Percentiles rank a stretch among this genome's conserved stretches.
phyloP scores from a whole-genome alignment of 2,888 invertebrate species.

The Dryocosmus kuriphilus region DNA sequence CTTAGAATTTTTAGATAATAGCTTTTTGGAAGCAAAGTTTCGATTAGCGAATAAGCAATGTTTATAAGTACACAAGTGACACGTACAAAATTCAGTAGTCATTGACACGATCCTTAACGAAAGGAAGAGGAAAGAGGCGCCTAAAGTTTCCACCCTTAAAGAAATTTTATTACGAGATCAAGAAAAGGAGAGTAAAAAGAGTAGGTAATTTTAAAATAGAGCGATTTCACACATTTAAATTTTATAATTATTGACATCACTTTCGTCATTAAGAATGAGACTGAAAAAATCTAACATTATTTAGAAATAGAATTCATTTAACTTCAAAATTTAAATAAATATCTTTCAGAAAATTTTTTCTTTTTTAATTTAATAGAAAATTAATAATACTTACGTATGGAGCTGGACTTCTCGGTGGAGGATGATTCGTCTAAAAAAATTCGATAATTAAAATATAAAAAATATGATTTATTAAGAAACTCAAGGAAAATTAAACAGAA shows the following conservation, averaged over 20 bases:
- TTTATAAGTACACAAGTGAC: slow-evolving; percentile 39
- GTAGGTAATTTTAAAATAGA: too few relatives aligned
- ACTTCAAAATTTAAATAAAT: too few relatives aligned
- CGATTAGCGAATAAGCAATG: slow-evolving; percentile 30
- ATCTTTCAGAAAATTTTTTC: too few relatives aligned
- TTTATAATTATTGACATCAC: neutral
- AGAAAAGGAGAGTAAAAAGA: neutral
- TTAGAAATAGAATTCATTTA: too few relatives aligned
- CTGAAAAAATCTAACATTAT: too few relatives aligned
- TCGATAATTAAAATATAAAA: slow-evolving; percentile 25
- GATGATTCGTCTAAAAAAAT: slow-evolving; percentile 59
- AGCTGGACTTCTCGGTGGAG: slow-evolving; percentile 67
- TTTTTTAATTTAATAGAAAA: neutral
- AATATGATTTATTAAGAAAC: neutral
- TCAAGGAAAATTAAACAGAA: too few relatives aligned
- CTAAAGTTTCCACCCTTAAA: slow-evolving; percentile 72
- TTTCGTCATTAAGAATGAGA: neutral
- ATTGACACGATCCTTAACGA: slow-evolving; percentile 74
- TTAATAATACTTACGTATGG: slow-evolving; percentile 65
- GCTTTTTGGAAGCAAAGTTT: slow-evolving; percentile 11
- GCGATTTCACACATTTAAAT: too few relatives aligned
- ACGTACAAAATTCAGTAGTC: slow-evolving; percentile 68
- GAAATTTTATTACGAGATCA: slow-evolving; percentile 2
- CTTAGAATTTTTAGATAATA: neutral
- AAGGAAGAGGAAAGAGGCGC: slow-evolving; percentile 74